A percentile compares a stretch with the other conserved stretches of the same genome.
These are phyloP conservation scores for Cathartes aura DNA, from an alignment of 2,113 vertebrate species.

Conservation along the genomic window DNA sequence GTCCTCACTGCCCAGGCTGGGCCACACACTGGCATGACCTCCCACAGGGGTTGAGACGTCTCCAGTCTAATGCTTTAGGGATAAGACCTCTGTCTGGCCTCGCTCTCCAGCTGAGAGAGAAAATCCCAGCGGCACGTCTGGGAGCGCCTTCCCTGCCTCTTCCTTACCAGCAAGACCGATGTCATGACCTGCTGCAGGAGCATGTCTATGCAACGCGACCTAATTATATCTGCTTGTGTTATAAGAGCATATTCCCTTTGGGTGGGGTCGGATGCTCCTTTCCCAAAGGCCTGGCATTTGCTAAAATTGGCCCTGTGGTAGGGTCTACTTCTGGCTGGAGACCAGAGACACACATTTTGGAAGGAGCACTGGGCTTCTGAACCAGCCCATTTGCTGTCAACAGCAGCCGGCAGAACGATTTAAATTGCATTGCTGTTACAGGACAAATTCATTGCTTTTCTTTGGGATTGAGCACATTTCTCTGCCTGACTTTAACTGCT, in stretches of 20 bases:
- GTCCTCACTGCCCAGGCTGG: not conserved
- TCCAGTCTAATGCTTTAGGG: not conserved
- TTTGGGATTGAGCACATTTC: not conserved
- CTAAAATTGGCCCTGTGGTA: not conserved
- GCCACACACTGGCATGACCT: not conserved
- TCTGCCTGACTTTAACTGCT: constrained; percentile 16
- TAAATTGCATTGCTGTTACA: not conserved
- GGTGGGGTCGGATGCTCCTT: not conserved
- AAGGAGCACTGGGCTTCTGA: fast-evolving
- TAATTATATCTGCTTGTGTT: not conserved
- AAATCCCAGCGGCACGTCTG: not conserved
- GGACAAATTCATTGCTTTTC: not conserved
- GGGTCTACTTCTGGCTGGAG: not conserved
- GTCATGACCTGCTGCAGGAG: not conserved
- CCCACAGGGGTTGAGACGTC: not conserved
- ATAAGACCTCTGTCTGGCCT: not conserved
- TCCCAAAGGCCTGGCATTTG: not conserved
- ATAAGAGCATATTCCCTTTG: fast-evolving
- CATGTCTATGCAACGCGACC: fast-evolving
- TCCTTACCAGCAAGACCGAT: not conserved
- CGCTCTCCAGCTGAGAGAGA: not conserved
- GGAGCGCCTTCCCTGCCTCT: not conserved
- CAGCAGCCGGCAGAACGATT: not conserved
- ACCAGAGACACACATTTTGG: not conserved
- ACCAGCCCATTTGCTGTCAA: not conserved